Base-by-base conservation (phyloP, 1,140 invertebrate genomes). In the Leptopilina boulardi region DNA sequence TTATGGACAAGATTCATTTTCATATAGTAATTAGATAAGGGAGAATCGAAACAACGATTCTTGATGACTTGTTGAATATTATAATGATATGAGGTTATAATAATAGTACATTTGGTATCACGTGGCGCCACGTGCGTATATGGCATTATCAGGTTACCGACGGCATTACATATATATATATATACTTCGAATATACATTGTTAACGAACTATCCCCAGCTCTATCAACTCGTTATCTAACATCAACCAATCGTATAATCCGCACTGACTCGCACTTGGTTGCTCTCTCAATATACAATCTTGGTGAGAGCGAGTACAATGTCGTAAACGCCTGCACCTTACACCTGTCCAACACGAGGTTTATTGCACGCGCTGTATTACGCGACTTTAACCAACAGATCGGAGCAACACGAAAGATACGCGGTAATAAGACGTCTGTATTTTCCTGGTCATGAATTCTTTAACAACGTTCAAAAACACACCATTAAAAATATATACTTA, bases 121-220 rank as follows among this genome's bases (percentile, higher is more conserved):
- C 76, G 77, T 87, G 80, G 84, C 85, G 84, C 86, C 87, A 89
- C 84, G 87, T 86, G 87, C 86, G n/a, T n/a, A n/a, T n/a, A 78
- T 66, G 13, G 23, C 47, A 26, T 54, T 84, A 89, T 88, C 83
- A 66, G 75, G 81, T 89, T 86, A 87, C 83, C 74, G 80, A 87
- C 81, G 78, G 38, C 56, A 9, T 3, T 74, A 77, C 21, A 23
- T 59, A 26, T 34, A 66, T 15, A 15, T 18, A 66, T 23, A 66
- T 66, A 59, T 21, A 21, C 47, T 3, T 56, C 23, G 56, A 34
- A 34, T 66, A n/a, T n/a, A 66, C 2, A 30, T 26, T 11, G 56
- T 66, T 38, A 38, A 38, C 34, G 34, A 38, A 38, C 10, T 66
- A 66, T 66, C 23, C 56, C 23, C 23, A 59, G 26, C 26, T 30